A percentile compares a stretch with the other conserved stretches of the same genome.
Evolutionary conservation across 1,140 invertebrate genomes (phyloP).

Genomic region (Tetranychus urticae): DNA sequence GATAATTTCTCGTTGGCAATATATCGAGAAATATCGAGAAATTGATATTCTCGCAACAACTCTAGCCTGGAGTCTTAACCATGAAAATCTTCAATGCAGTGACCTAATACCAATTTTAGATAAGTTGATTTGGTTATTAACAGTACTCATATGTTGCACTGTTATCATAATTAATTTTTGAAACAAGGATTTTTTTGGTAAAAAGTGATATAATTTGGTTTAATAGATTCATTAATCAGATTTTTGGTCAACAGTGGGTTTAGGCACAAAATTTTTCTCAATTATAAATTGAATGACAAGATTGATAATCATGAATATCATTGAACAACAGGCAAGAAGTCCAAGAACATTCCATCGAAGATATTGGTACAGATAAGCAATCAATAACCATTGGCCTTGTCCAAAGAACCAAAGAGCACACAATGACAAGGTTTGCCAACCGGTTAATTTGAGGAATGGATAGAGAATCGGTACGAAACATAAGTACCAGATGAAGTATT

Average conservation of each 20-base stretch:
- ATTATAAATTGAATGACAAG: conserved; percentile 24
- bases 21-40: no score
- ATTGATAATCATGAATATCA: not conserved
- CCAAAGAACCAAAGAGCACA: conserved; percentile 41
- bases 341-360: conserved; percentile 37
- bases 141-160: no score
- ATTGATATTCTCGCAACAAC: no score
- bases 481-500: conserved; percentile 94
- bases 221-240: no score
- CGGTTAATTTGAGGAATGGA: conserved; percentile 13
- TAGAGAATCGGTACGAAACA: conserved; percentile 24
- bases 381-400: conserved; percentile 64
- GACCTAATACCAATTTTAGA: no score
- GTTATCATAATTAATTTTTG: no score
- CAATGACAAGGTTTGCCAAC: conserved; percentile 17
- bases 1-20: no score
- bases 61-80: no score
- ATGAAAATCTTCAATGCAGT: no score
- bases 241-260: not conserved
- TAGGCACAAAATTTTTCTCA: not conserved
- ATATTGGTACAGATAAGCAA: conserved; percentile 78
- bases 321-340: not conserved
- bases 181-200: no score
- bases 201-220: no score
- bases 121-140: no score